Percentiles rank a stretch among this genome's conserved stretches.
Evolutionary conservation across 2,797 vertebrate species (phyloP).

Genomic region (Synaphobranchus kaupii): DNA sequence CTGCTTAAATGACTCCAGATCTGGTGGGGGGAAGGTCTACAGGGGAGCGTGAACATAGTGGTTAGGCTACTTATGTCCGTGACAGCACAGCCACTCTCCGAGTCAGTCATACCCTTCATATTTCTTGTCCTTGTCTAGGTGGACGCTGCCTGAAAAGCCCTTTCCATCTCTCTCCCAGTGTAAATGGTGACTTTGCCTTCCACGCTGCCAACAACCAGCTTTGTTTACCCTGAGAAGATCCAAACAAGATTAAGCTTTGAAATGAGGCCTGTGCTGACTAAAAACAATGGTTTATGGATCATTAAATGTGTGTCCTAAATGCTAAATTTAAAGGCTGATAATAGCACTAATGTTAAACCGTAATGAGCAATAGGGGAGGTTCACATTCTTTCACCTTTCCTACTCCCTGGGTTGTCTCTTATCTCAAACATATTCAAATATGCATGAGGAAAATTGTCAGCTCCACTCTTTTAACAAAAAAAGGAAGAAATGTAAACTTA

Average conservation of each 20-base stretch:
- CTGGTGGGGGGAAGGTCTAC: neutral
- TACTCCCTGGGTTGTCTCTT: neutral
- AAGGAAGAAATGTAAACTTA: neutral
- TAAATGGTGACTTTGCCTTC: neutral
- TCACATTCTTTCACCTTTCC: neutral
- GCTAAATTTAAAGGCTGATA: neutral
- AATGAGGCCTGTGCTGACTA: neutral
- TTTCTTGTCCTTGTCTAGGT: neutral
- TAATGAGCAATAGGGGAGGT: neutral
- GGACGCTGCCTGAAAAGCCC: neutral
- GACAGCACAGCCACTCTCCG: neutral
- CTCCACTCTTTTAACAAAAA: neutral
- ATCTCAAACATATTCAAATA: neutral
- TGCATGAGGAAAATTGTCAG: conserved; percentile 6
- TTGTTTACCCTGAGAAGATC: neutral
- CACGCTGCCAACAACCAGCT: neutral
- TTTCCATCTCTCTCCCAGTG: neutral
- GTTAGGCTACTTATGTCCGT: neutral
- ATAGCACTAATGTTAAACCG: neutral
- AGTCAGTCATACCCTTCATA: neutral
- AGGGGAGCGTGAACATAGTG: neutral
- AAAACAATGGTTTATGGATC: neutral
- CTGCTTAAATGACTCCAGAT: conserved; percentile 5
- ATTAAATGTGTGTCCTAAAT: conserved; percentile 1
- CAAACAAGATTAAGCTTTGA: conserved; percentile 20